Conservation (phyloP, 2,113 vertebrate genomes). For the Oryzias celebensis region DNA sequence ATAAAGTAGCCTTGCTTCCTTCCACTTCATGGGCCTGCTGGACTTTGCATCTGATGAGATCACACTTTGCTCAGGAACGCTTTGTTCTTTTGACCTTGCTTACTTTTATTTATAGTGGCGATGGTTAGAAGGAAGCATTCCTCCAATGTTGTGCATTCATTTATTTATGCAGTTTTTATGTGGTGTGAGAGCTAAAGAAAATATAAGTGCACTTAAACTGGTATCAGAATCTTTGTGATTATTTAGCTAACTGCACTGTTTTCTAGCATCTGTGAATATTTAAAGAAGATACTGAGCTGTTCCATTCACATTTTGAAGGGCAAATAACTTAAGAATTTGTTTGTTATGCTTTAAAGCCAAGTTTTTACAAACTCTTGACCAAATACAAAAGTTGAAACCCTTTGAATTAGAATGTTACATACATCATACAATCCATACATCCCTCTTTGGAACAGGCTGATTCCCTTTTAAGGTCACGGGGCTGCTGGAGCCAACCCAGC, state of each 20-base stretch:
- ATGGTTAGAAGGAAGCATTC: slow-evolving; percentile 13
- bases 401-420: too few relatives aligned
- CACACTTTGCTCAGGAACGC: slow-evolving; percentile 17
- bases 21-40: slow-evolving; percentile 32
- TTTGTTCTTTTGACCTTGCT: slow-evolving; percentile 47
- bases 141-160: slow-evolving; percentile 20
- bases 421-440: too few relatives aligned
- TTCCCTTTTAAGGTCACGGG: too few relatives aligned
- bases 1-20: slow-evolving; percentile 52
- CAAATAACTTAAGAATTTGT: slow-evolving; percentile 20
- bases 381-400: too few relatives aligned
- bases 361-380: slow-evolving; percentile 9
- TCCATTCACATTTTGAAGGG: slow-evolving; percentile 28
- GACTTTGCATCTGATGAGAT: slow-evolving; percentile 31
- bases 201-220: background rate
- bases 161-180: slow-evolving; percentile 16
- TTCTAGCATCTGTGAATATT: slow-evolving; percentile 10
- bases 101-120: slow-evolving; percentile 31
- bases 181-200: background rate
- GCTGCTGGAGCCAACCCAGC: too few relatives aligned
- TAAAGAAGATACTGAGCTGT: slow-evolving; percentile 4
- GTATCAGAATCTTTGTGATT: background rate
- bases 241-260: background rate
- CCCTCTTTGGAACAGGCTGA: too few relatives aligned
- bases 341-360: slow-evolving; percentile 3